These are phyloP conservation scores for Phrynocephalus guinanensis DNA, from an alignment of 2,797 vertebrate species.

Conservation along the genomic window DNA sequence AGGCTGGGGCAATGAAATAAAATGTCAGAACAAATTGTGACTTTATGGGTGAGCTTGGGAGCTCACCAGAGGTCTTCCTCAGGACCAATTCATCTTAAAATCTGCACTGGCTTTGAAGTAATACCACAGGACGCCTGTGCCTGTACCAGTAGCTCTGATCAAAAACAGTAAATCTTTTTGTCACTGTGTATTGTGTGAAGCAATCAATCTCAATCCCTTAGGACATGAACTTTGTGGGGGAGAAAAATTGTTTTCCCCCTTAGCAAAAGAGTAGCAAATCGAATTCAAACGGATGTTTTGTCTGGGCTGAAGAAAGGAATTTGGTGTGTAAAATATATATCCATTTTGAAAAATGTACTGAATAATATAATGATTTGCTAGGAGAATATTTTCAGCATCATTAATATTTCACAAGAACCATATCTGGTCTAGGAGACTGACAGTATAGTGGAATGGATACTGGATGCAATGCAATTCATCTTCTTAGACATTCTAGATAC, in stretches of 20 bases:
- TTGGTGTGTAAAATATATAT: constrained; percentile 6
- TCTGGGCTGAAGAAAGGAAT: constrained; percentile 45
- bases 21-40: constrained; percentile 62
- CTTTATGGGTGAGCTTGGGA: constrained; percentile 34
- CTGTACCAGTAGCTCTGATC: constrained; percentile 68
- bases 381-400: constrained; percentile 40
- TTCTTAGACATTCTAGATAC: background rate
- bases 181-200: constrained; percentile 70
- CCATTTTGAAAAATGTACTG: constrained; percentile 52
- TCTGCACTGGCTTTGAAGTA: constrained; percentile 66
- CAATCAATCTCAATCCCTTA: constrained; percentile 73
- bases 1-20: constrained; percentile 32
- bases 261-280: constrained; percentile 63
- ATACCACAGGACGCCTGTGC: constrained; percentile 50
- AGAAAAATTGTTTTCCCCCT: constrained; percentile 50
- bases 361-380: constrained; percentile 43
- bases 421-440: background rate
- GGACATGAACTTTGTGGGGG: constrained; percentile 53
- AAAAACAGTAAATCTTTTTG: constrained; percentile 79
- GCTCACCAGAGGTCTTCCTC: constrained; percentile 56
- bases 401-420: constrained; percentile 31
- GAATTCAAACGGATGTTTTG: constrained; percentile 64
- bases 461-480: background rate
- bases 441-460: background rate
- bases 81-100: constrained; percentile 73